These are phyloP conservation scores for Bradysia coprophila DNA, from an alignment of 1,140 invertebrate species.

Conservation along the genomic window DNA sequence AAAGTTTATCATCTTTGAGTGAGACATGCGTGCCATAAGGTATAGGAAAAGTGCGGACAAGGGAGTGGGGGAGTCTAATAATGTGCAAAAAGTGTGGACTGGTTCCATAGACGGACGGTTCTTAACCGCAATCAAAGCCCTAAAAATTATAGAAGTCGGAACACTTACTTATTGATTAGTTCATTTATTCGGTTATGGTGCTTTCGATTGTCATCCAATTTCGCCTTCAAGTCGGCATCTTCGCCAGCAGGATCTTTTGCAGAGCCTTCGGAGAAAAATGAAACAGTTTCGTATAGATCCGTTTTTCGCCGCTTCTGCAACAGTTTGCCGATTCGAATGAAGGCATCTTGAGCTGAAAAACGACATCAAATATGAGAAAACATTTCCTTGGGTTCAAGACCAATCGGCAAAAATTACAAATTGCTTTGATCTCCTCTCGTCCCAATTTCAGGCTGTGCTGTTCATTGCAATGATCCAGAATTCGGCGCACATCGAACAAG, in stretches of 20 bases:
- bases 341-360: conserved; percentile 29
- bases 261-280: conserved; percentile 15
- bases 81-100: too few species aligned
- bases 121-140: too few species aligned
- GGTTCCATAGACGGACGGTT: too few species aligned
- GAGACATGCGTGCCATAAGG: too few species aligned
- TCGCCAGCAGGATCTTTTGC: conserved; percentile 30
- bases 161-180: conserved; percentile 26
- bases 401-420: conserved; percentile 22
- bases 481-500: conserved; percentile 32
- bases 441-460: conserved; percentile 23
- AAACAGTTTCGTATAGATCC: conserved; percentile 30
- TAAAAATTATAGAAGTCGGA: not conserved
- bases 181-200: conserved; percentile 24
- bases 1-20: too few species aligned
- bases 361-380: not conserved
- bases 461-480: conserved; percentile 25
- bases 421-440: conserved; percentile 18
- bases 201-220: conserved; percentile 25
- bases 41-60: too few species aligned
- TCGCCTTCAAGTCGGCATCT: conserved; percentile 23
- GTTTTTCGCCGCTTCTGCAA: conserved; percentile 27
- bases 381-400: too few species aligned
- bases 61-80: too few species aligned
- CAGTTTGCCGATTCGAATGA: conserved; percentile 28